Base-by-base conservation (phyloP, 2,888 invertebrate genomes). In the Scelioninae gen. 1 region DNA sequence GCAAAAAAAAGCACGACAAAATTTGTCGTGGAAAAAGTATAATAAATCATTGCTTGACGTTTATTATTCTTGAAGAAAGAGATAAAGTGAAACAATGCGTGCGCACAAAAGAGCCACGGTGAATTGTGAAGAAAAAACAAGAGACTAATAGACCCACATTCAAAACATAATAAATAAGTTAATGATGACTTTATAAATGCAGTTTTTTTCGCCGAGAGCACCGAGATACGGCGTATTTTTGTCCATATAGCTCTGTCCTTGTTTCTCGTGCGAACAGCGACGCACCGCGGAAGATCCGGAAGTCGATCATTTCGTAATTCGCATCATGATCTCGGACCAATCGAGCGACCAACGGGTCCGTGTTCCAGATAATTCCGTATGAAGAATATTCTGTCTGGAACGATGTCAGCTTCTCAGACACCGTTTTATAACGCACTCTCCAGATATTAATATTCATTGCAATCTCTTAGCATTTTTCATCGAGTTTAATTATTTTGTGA, bases 291-390 rank as follows among this genome's bases (percentile, higher is more conserved):
- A 43, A 75, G 65, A 75, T 15, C 66, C 76, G 76, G 76, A 76
- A 76, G 66, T 66, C 47, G 60, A 65, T 76, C 66, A 76, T 66
- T 76, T 49, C 13, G 45, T 16, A 63, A 66, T 76, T 66, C 58
- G 43, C 66, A 40, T 56, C 40, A 58, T 58, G 34, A 76, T 76
- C 76, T 58, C 38, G 38, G 38, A 38, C 38, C 38, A 38, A 71
- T 71, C 63, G 55, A 45, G 45, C 60, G 23, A 45, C 51, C 31
- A 68, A 76, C 66, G 76, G 56, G 76, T 49, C 40, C 38, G 66
- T 76, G 76, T 43, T 66, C 66, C 58, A 76, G 76, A 75, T 75
- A 65, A 32, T 49, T 75, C 58, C 47, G 58, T 51, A 72, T 31
- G 49, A 75, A 51, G 51, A 51, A 47, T 29, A 58, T 32, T 62